Evolutionary conservation across 2,797 vertebrate genomes (phyloP), one percentile per base, ranked within the genome.

Genomic region (Chelidonichthys spinosus): DNA sequence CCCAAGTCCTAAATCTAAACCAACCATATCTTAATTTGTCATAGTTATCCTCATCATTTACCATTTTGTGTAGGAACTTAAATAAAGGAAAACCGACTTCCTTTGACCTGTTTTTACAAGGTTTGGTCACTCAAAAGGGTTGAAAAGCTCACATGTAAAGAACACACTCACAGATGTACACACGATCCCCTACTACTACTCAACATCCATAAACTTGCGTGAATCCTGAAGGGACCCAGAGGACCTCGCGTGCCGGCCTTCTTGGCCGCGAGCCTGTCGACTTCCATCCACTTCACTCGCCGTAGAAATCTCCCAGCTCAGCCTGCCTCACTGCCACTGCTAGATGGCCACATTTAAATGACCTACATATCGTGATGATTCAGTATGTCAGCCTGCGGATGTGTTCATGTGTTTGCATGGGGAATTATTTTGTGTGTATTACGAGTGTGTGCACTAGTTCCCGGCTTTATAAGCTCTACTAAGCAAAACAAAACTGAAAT

Each of bases 281-380:
- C 74, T 78, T 65, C 74, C 61, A 74, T 87, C 76, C 64, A 36
- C 61, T 33, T 72, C n/a, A 6, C 53, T 55, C 46, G 35, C 44
- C 35, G 4, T 72, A 50, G 82, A 88, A 88, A 86, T 76, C 82
- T 85, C 78, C 64, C 53, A n/a, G 17, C 71, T 54, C 65, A n/a
- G 62, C 63, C 73, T 25, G 71, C 79, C 56, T 75, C 82, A n/a
- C 79, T 65, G 56, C 74, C 61, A 36, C 74, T 60, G 75, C 61
- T 47, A 35, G 63, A 61, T 50, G 63, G 55, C 68, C 69, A 75
- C 62, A 25, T 71, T 85, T 65, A 72, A 70, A 77, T 90, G 86
- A 90, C 89, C 90, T 87, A 91, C 69, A 74, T 86, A 81, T 78
- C 5, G 39, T 84, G 85, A 77, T 64, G 72, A 81, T 73, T 89